Percentiles rank a stretch among this genome's conserved stretches.
These are phyloP conservation scores for Euproctis similis DNA, from an alignment of 2,888 invertebrate genomes.

Conservation along the genomic window DNA sequence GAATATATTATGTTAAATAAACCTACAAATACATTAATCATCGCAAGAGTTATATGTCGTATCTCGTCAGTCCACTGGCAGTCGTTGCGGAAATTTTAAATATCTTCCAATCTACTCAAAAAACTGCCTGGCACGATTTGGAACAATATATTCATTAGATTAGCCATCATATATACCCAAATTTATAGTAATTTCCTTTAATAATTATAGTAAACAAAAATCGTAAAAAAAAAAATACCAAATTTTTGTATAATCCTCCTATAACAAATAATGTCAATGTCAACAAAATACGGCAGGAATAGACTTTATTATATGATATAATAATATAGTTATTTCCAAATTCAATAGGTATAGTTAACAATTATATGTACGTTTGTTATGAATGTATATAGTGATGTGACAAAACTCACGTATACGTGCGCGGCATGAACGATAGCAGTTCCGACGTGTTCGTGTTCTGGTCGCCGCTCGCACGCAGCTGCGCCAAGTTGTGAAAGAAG, in stretches of 20 bases:
- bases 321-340: too few relatives aligned
- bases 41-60: too few relatives aligned
- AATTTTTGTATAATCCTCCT: slow-evolving; percentile 7
- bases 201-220: slow-evolving; percentile 15
- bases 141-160: slow-evolving; percentile 16
- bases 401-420: slow-evolving; percentile 94
- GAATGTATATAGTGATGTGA: not conserved
- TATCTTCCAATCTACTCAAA: slow-evolving; percentile 12
- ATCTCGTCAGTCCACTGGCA: slow-evolving; percentile 10
- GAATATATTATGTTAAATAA: too few relatives aligned
- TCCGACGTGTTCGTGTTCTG: slow-evolving; percentile 82
- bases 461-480: slow-evolving; percentile 92
- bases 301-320: too few relatives aligned
- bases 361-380: too few relatives aligned
- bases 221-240: slow-evolving; percentile 6
- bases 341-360: too few relatives aligned
- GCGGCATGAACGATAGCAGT: slow-evolving; percentile 93
- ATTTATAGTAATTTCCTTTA: slow-evolving; percentile 13
- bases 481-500: slow-evolving; percentile 97
- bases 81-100: slow-evolving; percentile 5
- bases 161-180: slow-evolving; percentile 13
- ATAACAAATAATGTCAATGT: too few relatives aligned
- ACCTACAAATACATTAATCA: too few relatives aligned
- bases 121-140: slow-evolving; percentile 18
- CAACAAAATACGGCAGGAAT: too few relatives aligned